Percentiles rank a stretch among this genome's conserved stretches.
phyloP scores from a whole-genome alignment of 1,140 invertebrate species.

The Heliconius hewitsoni region DNA sequence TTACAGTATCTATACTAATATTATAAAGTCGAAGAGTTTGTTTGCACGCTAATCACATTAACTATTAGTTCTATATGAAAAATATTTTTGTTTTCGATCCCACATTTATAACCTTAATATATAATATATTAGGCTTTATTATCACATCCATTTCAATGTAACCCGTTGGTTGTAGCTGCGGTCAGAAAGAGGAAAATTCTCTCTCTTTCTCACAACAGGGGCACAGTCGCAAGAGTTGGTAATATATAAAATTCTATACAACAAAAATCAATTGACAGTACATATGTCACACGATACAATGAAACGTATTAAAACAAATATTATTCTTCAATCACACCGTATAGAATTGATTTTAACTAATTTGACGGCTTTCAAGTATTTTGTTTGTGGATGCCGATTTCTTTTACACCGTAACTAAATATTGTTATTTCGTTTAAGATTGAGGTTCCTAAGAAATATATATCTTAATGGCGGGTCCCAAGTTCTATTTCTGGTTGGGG shows the following conservation, averaged over 20 bases:
- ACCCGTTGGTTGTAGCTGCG: too few species aligned
- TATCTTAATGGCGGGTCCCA: not conserved
- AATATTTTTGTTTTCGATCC: too few species aligned
- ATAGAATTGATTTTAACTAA: not conserved
- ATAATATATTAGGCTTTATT: too few species aligned
- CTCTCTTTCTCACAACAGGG: too few species aligned
- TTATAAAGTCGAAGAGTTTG: too few species aligned
- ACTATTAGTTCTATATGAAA: too few species aligned
- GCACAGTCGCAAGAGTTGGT: too few species aligned
- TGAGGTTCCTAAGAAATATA: not conserved
- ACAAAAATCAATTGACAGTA: not conserved
- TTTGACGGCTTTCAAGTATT: constrained; percentile 1
- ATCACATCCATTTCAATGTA: too few species aligned
- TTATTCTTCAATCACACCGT: not conserved
- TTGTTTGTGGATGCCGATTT: not conserved
- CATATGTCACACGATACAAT: not conserved
- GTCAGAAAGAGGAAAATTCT: too few species aligned
- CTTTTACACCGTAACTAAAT: not conserved
- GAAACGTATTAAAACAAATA: not conserved
- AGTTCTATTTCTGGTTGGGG: constrained; percentile 1
- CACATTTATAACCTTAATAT: too few species aligned
- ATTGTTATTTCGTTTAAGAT: not conserved
- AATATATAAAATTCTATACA: not conserved
- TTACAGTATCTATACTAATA: too few species aligned
- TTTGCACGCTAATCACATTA: too few species aligned